Conservation (phyloP, 1,140 invertebrate species). For the Parapsyche elsis region DNA sequence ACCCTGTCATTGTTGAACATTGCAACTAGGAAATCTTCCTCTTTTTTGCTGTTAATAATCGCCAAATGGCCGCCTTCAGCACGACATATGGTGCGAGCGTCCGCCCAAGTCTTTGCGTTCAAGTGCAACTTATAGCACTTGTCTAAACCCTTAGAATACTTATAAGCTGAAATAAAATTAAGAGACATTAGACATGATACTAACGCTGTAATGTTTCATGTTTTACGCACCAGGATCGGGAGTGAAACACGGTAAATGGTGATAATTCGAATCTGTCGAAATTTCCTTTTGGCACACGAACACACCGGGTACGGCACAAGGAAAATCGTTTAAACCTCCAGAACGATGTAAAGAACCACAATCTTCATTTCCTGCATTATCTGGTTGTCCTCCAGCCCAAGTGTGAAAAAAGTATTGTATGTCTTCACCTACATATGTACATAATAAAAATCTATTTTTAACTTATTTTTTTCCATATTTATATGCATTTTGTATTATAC, state of each 20-base stretch:
- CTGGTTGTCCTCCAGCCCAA: conserved; percentile 45
- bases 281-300: conserved; percentile 44
- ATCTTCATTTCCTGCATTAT: conserved; percentile 49
- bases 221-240: background rate
- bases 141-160: background rate
- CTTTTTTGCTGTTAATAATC: conserved; percentile 44
- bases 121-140: conserved; percentile 26
- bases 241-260: background rate
- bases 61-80: conserved; percentile 50
- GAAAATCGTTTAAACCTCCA: conserved; percentile 47
- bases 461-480: too few relatives aligned
- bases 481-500: too few relatives aligned
- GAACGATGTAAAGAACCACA: conserved; percentile 47
- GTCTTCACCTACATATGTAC: conserved; percentile 10
- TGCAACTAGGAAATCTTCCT: conserved; percentile 16
- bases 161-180: conserved; percentile 21
- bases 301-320: conserved; percentile 27
- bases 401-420: conserved; percentile 33
- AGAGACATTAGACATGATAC: background rate
- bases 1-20: conserved; percentile 28
- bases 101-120: conserved; percentile 33
- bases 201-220: background rate
- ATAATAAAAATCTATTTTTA: too few relatives aligned
- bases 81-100: conserved; percentile 42
- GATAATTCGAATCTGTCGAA: background rate